A percentile compares a stretch with the other conserved stretches of the same genome.
These are phyloP conservation scores for Thereva unica DNA, from an alignment of 2,888 invertebrate genomes.

Conservation along the genomic window DNA sequence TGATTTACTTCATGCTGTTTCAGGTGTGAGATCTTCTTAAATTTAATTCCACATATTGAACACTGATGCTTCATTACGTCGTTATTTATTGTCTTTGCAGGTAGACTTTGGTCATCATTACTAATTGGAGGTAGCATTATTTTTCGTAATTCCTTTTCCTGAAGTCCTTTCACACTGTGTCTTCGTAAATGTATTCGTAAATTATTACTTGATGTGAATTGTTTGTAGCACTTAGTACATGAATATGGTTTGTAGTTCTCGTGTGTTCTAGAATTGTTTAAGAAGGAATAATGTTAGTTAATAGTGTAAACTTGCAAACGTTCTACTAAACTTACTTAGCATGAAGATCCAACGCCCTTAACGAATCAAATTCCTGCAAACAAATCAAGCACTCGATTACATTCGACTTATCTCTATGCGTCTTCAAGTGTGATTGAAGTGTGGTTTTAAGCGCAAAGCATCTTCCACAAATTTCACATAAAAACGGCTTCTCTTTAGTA, in stretches of 20 bases:
- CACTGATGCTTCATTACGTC: slow-evolving; percentile 40
- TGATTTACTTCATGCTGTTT: slow-evolving; percentile 44
- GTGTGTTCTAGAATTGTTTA: slow-evolving; percentile 24
- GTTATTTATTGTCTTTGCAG: slow-evolving; percentile 8
- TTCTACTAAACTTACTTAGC: slow-evolving; percentile 11
- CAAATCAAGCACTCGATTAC: slow-evolving; percentile 32
- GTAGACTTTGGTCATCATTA: neutral
- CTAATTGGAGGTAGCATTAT: slow-evolving; percentile 13
- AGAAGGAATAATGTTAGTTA: neutral
- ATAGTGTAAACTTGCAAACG: neutral
- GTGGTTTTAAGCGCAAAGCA: slow-evolving; percentile 36
- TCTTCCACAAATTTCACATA: slow-evolving; percentile 45
- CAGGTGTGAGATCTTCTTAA: slow-evolving; percentile 40
- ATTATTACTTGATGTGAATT: slow-evolving; percentile 14
- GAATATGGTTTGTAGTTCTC: slow-evolving; percentile 11
- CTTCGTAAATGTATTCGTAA: slow-evolving; percentile 32
- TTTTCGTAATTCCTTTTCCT: slow-evolving; percentile 9
- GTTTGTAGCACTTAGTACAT: slow-evolving; percentile 33
- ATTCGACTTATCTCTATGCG: slow-evolving; percentile 28
- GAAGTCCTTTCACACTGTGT: slow-evolving; percentile 16
- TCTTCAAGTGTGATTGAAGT: slow-evolving; percentile 27
- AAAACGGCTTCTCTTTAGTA: slow-evolving; percentile 47
- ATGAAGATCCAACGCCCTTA: slow-evolving; percentile 31
- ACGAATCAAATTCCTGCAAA: slow-evolving; percentile 25
- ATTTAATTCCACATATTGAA: slow-evolving; percentile 43